These are phyloP conservation scores for Argentina silus DNA, from an alignment of 2,797 vertebrate genomes.

Conservation along the genomic window DNA sequence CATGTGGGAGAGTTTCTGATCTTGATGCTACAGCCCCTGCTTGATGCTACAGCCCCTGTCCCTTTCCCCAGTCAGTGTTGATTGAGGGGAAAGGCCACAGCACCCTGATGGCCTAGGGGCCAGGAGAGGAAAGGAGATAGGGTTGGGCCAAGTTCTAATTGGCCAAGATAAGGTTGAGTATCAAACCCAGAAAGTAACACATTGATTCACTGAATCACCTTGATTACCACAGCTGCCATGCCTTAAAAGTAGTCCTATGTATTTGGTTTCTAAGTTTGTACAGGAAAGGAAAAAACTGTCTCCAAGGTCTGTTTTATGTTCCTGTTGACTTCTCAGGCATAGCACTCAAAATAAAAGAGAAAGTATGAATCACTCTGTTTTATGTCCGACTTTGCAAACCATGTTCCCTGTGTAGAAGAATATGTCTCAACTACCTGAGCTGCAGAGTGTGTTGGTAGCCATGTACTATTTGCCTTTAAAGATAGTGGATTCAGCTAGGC, in stretches of 20 bases:
- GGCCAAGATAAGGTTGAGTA: background rate
- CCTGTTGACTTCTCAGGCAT: background rate
- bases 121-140: conserved; percentile 4
- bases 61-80: background rate
- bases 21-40: background rate
- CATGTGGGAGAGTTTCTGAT: background rate
- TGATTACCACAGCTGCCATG: conserved; percentile 23
- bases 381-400: background rate
- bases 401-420: background rate
- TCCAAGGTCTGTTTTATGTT: background rate
- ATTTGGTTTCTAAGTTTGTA: conserved; percentile 36
- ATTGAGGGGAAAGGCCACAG: background rate
- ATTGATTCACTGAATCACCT: conserved; percentile 26
- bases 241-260: conserved; percentile 30
- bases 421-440: background rate
- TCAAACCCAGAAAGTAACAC: conserved; percentile 20
- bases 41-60: too few relatives aligned
- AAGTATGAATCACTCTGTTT: background rate
- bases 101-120: background rate
- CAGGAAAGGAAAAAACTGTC: conserved; percentile 36
- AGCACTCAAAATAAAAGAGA: background rate
- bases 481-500: background rate
- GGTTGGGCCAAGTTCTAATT: background rate
- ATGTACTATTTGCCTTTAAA: background rate
- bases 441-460: background rate